Conservation (phyloP, 2,888 invertebrate species). For the Leptinotarsa juncta region DNA sequence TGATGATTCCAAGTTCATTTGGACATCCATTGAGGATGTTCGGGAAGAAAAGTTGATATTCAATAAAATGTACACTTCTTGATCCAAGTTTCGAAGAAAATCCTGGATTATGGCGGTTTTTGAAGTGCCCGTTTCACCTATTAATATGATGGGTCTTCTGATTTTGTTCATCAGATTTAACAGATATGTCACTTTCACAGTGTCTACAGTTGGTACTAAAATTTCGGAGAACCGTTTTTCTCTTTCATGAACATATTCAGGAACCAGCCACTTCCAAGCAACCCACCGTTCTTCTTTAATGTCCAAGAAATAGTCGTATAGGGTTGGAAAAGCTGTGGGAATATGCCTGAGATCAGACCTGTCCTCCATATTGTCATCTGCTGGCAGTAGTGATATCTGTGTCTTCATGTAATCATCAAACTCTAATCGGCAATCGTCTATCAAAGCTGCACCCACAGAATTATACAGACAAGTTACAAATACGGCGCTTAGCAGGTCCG, state of each 20-base stretch:
- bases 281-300: constrained; percentile 77
- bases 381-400: constrained; percentile 72
- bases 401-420: constrained; percentile 85
- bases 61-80: constrained; percentile 79
- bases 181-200: constrained; percentile 82
- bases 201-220: constrained; percentile 91
- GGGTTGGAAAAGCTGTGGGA: constrained; percentile 76
- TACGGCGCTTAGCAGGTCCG: constrained; percentile 75
- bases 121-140: constrained; percentile 93
- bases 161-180: constrained; percentile 82
- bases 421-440: constrained; percentile 74
- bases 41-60: constrained; percentile 93
- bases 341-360: constrained; percentile 79
- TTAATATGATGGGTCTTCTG: constrained; percentile 80
- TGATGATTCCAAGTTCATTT: constrained; percentile 85
- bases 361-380: constrained; percentile 74
- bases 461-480: constrained; percentile 84
- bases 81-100: constrained; percentile 79
- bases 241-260: constrained; percentile 79
- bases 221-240: constrained; percentile 81
- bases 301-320: constrained; percentile 88
- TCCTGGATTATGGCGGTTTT: constrained; percentile 91
- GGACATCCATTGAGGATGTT: constrained; percentile 91
- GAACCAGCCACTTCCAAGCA: constrained; percentile 87
- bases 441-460: constrained; percentile 84